phyloP scores from a whole-genome alignment of 1,140 invertebrate genomes.

The Calephelis nemesis region DNA sequence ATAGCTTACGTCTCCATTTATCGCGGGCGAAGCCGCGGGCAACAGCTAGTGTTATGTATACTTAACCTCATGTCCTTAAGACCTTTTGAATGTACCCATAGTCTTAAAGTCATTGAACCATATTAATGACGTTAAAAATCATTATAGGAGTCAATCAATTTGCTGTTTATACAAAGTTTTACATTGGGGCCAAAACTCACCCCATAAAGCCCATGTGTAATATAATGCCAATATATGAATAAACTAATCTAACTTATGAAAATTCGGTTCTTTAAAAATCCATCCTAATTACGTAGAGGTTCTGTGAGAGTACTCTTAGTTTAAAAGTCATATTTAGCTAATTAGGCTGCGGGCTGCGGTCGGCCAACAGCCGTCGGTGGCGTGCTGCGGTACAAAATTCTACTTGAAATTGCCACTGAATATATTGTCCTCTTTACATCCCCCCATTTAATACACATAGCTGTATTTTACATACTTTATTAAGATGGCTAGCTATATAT shows the following conservation, averaged over 20 bases:
- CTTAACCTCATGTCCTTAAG: too few relatives aligned
- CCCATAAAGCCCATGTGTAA: too few relatives aligned
- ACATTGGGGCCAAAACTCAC: too few relatives aligned
- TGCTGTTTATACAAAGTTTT: too few relatives aligned
- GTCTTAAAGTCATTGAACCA: too few relatives aligned
- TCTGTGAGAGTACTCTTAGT: constrained; percentile 49
- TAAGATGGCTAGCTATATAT: not conserved
- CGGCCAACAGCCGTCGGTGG: constrained; percentile 35
- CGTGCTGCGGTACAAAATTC: constrained; percentile 37
- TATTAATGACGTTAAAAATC: too few relatives aligned
- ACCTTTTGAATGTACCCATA: too few relatives aligned
- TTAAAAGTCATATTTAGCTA: constrained; percentile 71
- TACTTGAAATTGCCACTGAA: constrained; percentile 45
- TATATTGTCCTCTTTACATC: constrained; percentile 36
- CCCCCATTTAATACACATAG: constrained; percentile 21
- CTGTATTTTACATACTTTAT: not conserved
- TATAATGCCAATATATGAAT: too few relatives aligned
- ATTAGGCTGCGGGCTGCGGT: constrained; percentile 54
- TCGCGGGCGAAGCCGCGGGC: too few relatives aligned
- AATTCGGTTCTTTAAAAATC: not conserved
- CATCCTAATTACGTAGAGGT: constrained; percentile 28
- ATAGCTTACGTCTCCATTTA: too few relatives aligned
- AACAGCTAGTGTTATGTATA: too few relatives aligned
- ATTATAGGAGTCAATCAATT: too few relatives aligned
- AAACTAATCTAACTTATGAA: not conserved